Conservation (phyloP, 1,140 invertebrate species). For the Pteromalus puparum region DNA sequence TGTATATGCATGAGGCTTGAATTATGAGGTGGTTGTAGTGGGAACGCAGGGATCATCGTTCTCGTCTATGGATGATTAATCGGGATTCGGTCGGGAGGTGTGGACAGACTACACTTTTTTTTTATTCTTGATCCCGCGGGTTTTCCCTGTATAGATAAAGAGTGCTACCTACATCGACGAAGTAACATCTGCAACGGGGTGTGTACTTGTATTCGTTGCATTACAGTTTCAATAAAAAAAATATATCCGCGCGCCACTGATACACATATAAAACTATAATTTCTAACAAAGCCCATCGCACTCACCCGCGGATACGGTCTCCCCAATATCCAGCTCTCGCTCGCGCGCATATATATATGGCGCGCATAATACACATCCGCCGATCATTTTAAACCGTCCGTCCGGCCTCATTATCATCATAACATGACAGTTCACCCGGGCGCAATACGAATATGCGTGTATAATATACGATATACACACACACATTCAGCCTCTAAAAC, state of each 20-base stretch:
- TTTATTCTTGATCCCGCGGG: too few relatives aligned
- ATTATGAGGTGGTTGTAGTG: constrained; percentile 11
- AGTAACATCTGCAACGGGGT: too few relatives aligned
- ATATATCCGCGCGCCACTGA: too few relatives aligned
- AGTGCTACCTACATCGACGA: too few relatives aligned
- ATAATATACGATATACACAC: too few relatives aligned
- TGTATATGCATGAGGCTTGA: neutral
- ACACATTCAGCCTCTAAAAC: neutral
- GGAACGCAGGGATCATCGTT: neutral
- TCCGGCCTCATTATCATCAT: constrained; percentile 10
- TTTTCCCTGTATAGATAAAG: too few relatives aligned
- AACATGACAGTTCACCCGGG: too few relatives aligned
- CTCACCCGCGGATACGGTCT: neutral
- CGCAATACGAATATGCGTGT: neutral
- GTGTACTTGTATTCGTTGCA: too few relatives aligned
- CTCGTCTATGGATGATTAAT: neutral
- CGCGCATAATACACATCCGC: neutral
- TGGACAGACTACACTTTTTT: neutral
- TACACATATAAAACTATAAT: constrained; percentile 12
- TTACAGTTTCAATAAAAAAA: too few relatives aligned
- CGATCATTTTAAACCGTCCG: constrained; percentile 8
- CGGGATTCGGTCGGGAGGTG: constrained; percentile 8
- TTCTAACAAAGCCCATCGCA: constrained; percentile 9
- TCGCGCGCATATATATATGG: constrained; percentile 7
- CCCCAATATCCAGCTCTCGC: neutral